Base-by-base conservation (phyloP, 1,140 invertebrate genomes). In the Cydia pomonella region DNA sequence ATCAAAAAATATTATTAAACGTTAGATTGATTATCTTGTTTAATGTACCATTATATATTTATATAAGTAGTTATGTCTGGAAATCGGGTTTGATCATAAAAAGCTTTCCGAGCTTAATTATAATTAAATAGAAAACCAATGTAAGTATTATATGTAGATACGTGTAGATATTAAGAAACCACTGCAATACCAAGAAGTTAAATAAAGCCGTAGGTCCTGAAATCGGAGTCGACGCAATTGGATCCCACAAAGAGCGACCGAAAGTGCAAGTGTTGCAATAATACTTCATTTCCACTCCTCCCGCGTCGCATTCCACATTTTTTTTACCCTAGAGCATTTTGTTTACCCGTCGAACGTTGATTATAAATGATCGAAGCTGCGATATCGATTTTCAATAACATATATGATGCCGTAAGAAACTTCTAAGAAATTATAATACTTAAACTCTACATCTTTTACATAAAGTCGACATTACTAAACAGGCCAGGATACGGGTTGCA, bases 181-280 rank as follows among this genome's bases (percentile, higher is more conserved):
- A 10, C 29, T n/a, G 64, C 29, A 69, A 50, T 72, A 72, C 71
- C 38, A 41, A 23, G 44, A 72, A 72, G 25, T 25, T 23, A 72
- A 9, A 44, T 47, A 72, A 44, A 72, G 71, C 38, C 13, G 1
- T 72, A 33, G 41, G 21, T 27, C 41, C 44, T 47, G 75, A 72
- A 75, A 75, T 69, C 75, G 10, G 69, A 75, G 75, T 21, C 25
- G 66, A 44, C 75, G 77, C 75, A 80, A 82, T 77, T 63, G 53
- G 79, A 81, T 62, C 75, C 72, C 53, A 77, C 79, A 81, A 75
- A 76, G 47, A 62, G 27, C 79, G 41, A 84, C 80, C 76, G 87
- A 92, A 92, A 92, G 89, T 91, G 91, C 91, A 92, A 92, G 91
- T 92, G 91, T 92, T 87, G 83, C 89, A 86, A 91, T 88, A 91